phyloP scores from a whole-genome alignment of 2,888 invertebrate species.

The Lydus trimaculatus region DNA sequence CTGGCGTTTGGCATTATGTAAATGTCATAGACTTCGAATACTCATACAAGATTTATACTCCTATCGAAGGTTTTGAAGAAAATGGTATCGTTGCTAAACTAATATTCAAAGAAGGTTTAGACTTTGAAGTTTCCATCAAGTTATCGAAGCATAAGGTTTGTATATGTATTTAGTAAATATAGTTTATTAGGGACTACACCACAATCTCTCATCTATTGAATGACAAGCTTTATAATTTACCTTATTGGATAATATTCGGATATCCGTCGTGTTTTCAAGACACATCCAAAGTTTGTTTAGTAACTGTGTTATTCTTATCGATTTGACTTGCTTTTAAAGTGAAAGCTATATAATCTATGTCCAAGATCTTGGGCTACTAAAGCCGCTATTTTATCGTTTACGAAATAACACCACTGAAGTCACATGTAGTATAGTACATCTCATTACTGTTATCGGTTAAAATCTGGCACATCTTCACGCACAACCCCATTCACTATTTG shows the following conservation, averaged over 20 bases:
- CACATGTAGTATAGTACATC: constrained; percentile 34
- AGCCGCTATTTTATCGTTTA: constrained; percentile 36
- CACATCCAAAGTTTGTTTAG: constrained; percentile 44
- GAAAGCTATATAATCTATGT: constrained; percentile 43
- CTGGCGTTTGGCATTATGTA: constrained; percentile 78
- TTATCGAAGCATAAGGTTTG: constrained; percentile 71
- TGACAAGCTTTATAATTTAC: constrained; percentile 47
- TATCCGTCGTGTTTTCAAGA: constrained; percentile 41
- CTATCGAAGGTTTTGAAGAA: constrained; percentile 78
- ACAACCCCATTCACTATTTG: constrained; percentile 24
- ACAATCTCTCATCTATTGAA: constrained; percentile 45
- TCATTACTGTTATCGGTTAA: constrained; percentile 29
- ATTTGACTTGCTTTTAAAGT: constrained; percentile 42
- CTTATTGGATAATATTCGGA: constrained; percentile 44
- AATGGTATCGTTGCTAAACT: constrained; percentile 79
- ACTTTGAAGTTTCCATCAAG: constrained; percentile 74
- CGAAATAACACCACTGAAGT: constrained; percentile 29
- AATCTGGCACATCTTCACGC: constrained; percentile 32
- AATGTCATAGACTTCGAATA: constrained; percentile 77
- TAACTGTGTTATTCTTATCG: constrained; percentile 40
- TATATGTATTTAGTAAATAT: constrained; percentile 31
- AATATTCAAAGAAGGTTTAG: constrained; percentile 69
- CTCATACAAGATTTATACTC: constrained; percentile 78
- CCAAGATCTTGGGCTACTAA: constrained; percentile 43
- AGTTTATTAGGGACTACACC: constrained; percentile 30